A percentile compares a stretch with the other conserved stretches of the same genome.
Conservation (phyloP, 92 coral and sea anemone genomes). For the Siderastrea radians region DNA sequence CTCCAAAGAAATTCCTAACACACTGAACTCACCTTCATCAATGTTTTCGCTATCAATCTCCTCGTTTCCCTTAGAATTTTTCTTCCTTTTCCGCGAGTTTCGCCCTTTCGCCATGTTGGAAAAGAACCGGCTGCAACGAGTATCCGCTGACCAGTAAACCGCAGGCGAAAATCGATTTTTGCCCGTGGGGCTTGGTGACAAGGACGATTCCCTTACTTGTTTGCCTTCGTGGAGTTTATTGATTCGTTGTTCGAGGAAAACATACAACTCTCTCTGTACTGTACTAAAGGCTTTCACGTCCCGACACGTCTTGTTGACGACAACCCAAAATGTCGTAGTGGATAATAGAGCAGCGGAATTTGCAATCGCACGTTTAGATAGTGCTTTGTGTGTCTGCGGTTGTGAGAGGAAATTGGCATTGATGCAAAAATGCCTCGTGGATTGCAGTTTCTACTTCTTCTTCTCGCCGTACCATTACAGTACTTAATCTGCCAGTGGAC, state of each 20-base stretch:
- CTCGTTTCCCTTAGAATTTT: constrained; percentile 18
- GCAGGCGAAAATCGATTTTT: constrained; percentile 2
- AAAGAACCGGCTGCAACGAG: neutral
- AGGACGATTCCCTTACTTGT: constrained; percentile 51
- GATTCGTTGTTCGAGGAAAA: constrained; percentile 39
- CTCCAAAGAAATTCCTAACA: neutral
- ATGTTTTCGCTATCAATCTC: constrained; percentile 22
- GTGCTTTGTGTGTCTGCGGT: neutral
- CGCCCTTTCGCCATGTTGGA: constrained; percentile 15
- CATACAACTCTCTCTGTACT: neutral
- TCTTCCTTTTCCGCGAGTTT: constrained; percentile 27
- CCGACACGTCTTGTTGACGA: constrained; percentile 34
- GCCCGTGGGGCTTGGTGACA: constrained; percentile 26
- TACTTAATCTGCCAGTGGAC: constrained; percentile 95
- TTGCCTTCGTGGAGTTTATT: constrained; percentile 44
- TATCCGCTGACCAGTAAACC: neutral
- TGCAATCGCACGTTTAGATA: neutral
- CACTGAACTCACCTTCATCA: constrained; percentile 16
- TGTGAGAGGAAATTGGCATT: neutral
- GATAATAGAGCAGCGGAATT: neutral
- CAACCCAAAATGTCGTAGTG: constrained; percentile 12
- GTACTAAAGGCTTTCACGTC: neutral
- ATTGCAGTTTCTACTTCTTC: constrained; percentile 80
- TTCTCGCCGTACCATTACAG: constrained; percentile 95
- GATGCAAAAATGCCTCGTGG: constrained; percentile 83